Evolutionary conservation across 2,888 invertebrate genomes (phyloP), one percentile per base, ranked within the genome.

Genomic region (Oconnorella tubifera): DNA sequence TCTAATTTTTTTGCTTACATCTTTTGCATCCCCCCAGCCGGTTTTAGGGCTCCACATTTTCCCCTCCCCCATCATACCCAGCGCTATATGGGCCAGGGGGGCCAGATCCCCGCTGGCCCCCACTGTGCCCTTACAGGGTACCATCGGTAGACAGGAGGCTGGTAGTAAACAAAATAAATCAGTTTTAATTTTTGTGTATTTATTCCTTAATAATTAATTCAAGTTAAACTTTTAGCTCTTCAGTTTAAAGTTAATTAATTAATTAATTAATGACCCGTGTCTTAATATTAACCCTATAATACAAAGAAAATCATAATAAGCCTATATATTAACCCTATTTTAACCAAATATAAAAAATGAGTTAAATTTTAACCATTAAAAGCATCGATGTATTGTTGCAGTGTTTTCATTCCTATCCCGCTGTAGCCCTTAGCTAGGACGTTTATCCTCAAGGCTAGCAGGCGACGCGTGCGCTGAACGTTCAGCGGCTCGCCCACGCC

Each of bases 311-410:
- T n/a, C n/a, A n/a, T n/a, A n/a, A n/a, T n/a, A n/a, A n/a, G n/a
- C n/a, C n/a, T n/a, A n/a, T n/a, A n/a, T n/a, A n/a, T n/a, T n/a
- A n/a, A n/a, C n/a, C n/a, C n/a, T n/a, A n/a, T n/a, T n/a, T n/a
- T n/a, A n/a, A n/a, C n/a, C n/a, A n/a, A n/a, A n/a, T n/a, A n/a
- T n/a, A n/a, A n/a, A n/a, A n/a, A n/a, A n/a, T n/a, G n/a, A n/a
- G n/a, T n/a, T n/a, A n/a, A n/a, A n/a, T n/a, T n/a, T n/a, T n/a
- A 76, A 87, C 87, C 85, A 77, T 88, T 88, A 76, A 88, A 88
- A 2, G 87, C 87, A 56, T 85, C 85, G 27, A 88, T 83, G 68
- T 87, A 83, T 71, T 85, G 85, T 56, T 84, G 80, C 14, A 88
- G 81, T 19, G 85, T 86, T 59, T 82, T 80, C 25, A 86, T 74